Evolutionary conservation across 1,140 invertebrate genomes (phyloP), one percentile per base, ranked within the genome.

Genomic region (Laupala kohalensis): DNA sequence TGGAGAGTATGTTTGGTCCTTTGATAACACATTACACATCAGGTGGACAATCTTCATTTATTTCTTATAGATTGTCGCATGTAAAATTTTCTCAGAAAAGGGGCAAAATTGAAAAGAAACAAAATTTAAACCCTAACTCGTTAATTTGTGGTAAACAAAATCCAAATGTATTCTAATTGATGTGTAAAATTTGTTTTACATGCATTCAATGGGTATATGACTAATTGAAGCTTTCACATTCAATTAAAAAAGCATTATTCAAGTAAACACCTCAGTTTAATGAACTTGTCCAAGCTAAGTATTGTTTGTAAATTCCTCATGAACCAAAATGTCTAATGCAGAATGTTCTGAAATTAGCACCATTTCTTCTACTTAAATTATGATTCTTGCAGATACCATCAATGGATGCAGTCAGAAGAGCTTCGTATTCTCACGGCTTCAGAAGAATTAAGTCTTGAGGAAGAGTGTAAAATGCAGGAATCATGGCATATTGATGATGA

Each of bases 381-480:
- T 69, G 15, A 53, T 28, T 71, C 25, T 76, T 76, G 69, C 74
- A 91, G 89, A 76, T 98, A 98, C 82, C 94, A 98, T 79, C 78
- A 85, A 74, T 98, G 96, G 96, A 98, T 98, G 96, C 86, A 91
- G 79, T 89, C 88, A 69, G 80, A 86, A 76, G 90, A 93, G 79
- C 82, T 98, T 23, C 89, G 90, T 77, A 79, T 87, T 71, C 79
- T 95, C 13, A 98, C 96, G 6, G 94, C 90, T 23, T 98, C 95
- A 0, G 92, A 97, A 79, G 89, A 90, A 15, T 83, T 98, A 23
- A 86, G 88, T 3, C 77, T 97, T 29, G 86, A 90, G 72, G 86
- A 97, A 79, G 95, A 97, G 82, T 97, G 90, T 83, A 82, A 87
- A 73, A 98, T 98, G 96, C 95, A 97, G 81, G 81, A 86, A 77